Conservation (phyloP, 2,113 vertebrate genomes). For the Thamnophis sirtalis region DNA sequence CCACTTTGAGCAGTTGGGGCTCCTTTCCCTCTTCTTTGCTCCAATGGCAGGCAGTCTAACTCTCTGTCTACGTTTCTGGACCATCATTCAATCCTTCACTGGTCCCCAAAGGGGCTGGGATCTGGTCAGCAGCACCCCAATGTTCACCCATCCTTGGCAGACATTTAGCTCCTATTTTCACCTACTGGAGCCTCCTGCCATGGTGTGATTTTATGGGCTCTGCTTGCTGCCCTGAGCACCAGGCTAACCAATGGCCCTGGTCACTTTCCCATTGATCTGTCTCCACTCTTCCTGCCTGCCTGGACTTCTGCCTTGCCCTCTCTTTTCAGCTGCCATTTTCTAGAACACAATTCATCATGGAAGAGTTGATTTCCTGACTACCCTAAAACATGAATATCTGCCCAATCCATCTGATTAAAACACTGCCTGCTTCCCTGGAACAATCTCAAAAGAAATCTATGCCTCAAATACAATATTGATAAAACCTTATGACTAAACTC, state of each 20-base stretch:
- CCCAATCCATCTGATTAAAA: neutral
- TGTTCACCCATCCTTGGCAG: neutral
- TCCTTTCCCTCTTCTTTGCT: neutral
- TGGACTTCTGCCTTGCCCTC: neutral
- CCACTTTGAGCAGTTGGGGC: neutral
- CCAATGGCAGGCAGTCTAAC: neutral
- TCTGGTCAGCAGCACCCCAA: neutral
- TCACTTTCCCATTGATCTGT: neutral
- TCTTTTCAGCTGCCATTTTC: neutral
- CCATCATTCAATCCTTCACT: neutral
- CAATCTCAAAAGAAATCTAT: neutral
- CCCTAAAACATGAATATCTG: neutral
- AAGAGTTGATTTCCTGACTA: neutral
- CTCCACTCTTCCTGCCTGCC: neutral
- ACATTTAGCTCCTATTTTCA: neutral
- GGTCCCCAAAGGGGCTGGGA: neutral
- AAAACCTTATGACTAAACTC: neutral
- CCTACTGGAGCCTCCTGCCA: neutral
- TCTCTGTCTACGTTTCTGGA: neutral
- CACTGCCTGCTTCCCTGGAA: neutral
- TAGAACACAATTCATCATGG: neutral
- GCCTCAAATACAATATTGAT: neutral
- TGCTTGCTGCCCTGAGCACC: neutral
- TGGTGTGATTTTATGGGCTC: neutral
- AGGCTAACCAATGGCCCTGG: neutral